These are phyloP conservation scores for Araneus ventricosus DNA, from an alignment of 1,140 invertebrate species.

Conservation along the genomic window DNA sequence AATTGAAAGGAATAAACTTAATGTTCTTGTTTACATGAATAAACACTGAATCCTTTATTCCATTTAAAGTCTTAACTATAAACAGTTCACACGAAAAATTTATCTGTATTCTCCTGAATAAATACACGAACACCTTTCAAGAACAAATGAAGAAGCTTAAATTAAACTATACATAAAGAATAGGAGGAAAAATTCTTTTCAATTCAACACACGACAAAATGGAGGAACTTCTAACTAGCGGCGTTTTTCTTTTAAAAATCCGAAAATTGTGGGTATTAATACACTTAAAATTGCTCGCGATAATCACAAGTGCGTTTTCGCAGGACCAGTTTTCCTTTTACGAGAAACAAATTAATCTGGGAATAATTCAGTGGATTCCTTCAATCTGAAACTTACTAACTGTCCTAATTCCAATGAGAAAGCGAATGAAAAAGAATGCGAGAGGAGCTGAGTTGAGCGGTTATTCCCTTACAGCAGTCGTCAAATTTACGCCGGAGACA, in stretches of 20 bases:
- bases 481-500: conserved; percentile 34
- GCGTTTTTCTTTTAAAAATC: not conserved
- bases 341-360: conserved; percentile 10
- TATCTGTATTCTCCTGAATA: no score
- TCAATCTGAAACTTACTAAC: not conserved
- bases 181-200: not conserved
- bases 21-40: no score
- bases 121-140: no score
- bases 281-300: not conserved
- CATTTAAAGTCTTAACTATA: no score
- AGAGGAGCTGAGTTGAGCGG: not conserved
- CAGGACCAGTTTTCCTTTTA: not conserved
- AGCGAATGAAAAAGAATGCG: not conserved
- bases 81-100: no score
- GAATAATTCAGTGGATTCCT: conserved; percentile 17
- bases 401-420: not conserved
- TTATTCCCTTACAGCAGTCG: not conserved
- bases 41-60: no score
- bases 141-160: no score
- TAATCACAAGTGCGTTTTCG: not conserved
- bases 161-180: no score
- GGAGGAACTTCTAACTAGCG: not conserved
- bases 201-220: not conserved
- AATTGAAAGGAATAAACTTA: no score
- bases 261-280: not conserved